Base-by-base conservation (phyloP, 1,140 invertebrate genomes). In the Penaeus japonicus region DNA sequence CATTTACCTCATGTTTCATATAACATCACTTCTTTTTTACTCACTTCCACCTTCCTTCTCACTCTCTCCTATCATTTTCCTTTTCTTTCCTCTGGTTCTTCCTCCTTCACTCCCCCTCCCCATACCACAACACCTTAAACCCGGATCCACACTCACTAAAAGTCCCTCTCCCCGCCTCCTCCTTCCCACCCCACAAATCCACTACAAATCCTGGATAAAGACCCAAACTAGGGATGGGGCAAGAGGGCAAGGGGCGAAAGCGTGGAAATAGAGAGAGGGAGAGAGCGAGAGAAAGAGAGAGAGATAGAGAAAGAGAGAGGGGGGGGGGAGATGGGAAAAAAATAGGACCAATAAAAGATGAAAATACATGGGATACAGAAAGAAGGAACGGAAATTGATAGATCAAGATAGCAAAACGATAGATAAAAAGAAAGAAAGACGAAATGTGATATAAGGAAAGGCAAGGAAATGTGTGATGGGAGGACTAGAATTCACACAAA, bases 41-140 rank as follows among this genome's bases (percentile, higher is more conserved):
- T n/a, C 12, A 39, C 12, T 39, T 39, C 12, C 39, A 1, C 0
- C 12, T 39, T 62, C 53, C 22, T 59, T 30, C n/a, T 83, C 4
- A 35, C 57, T 70, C 59, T 47, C 59, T 73, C n/a, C n/a, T n/a
- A n/a, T n/a, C n/a, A n/a, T 24, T 73, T 65, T 84, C 81, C 57
- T 54, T 54, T 53, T 73, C 77, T 54, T 47, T 83, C 39, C 30
- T 30, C 47, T 1, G 12, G 10, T 22, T 30, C n/a, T 35, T 27
- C 59, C 82, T 84, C 27, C 82, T 27, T 65, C 59, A 35, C 47
- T 53, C 27, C 27, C 54, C 18, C 32, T 24, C 82, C 3, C 22
- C n/a, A 70, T 32, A 39, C 39, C 39, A 10, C 39, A 39, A 39
- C 39, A 39, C 39, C 39, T 39, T 39, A 3, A 39, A 39, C 39